phyloP scores from a whole-genome alignment of 92 coral and sea anemone species.

The Phenganax marumi region DNA sequence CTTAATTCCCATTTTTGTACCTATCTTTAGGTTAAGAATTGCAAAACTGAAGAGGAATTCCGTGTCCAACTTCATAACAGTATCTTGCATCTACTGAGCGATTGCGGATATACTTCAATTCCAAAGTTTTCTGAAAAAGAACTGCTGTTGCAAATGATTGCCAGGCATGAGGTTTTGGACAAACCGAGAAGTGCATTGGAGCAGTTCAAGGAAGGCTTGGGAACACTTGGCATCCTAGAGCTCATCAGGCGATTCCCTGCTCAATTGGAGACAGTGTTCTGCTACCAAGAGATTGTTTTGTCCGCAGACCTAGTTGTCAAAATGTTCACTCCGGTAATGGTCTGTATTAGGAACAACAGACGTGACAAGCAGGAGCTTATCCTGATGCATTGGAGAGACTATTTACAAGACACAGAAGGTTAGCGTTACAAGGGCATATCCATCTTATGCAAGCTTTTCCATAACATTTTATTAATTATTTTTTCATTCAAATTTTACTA shows the following conservation, averaged over 20 bases:
- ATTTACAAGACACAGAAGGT: conserved; percentile 36
- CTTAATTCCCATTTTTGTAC: neutral
- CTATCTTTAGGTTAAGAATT: neutral
- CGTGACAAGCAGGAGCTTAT: conserved; percentile 31
- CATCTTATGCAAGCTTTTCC: neutral
- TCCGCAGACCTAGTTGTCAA: neutral
- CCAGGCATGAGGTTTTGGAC: conserved; percentile 34
- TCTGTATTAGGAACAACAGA: conserved; percentile 15
- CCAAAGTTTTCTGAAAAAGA: conserved; percentile 39
- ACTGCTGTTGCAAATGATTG: conserved; percentile 33
- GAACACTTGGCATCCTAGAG: conserved; percentile 41
- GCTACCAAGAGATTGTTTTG: conserved; percentile 25
- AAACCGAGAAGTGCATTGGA: conserved; percentile 33
- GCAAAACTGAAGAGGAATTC: conserved; percentile 22
- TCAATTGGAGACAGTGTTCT: conserved; percentile 26
- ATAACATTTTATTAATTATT: neutral
- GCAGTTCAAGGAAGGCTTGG: conserved; percentile 50
- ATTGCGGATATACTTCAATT: conserved; percentile 47
- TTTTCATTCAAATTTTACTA: too few species aligned
- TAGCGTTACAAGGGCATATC: neutral
- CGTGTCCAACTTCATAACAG: neutral
- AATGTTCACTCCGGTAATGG: neutral
- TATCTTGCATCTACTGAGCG: conserved; percentile 39
- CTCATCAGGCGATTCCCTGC: conserved; percentile 39
- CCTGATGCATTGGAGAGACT: conserved; percentile 38